Evolutionary conservation across 53 echinoderm and acorn worm genomes (phyloP).

Genomic region (Echinometra lucunter): DNA sequence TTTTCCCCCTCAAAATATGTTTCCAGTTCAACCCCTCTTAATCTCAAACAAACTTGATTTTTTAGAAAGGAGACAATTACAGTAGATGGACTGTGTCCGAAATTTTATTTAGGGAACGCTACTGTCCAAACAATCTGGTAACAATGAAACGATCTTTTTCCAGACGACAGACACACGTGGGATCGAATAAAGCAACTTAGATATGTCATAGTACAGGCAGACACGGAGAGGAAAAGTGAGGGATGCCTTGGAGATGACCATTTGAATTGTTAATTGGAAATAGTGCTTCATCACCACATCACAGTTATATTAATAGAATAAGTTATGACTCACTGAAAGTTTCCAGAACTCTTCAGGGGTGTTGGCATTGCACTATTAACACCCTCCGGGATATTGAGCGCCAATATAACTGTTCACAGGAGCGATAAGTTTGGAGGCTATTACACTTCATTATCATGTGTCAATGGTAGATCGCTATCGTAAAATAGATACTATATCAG

Average conservation of each 20-base stretch:
- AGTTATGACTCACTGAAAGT: background rate
- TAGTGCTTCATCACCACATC: conserved; percentile 43
- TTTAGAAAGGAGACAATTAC: too few relatives aligned
- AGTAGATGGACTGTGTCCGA: too few relatives aligned
- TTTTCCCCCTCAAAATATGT: too few relatives aligned
- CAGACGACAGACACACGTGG: background rate
- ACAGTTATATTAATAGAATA: conserved; percentile 6
- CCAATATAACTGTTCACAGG: background rate
- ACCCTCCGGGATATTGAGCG: background rate
- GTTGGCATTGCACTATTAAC: conserved; percentile 22
- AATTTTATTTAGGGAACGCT: too few relatives aligned
- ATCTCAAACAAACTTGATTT: too few relatives aligned
- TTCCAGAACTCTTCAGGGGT: background rate
- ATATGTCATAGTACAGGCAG: background rate
- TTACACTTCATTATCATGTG: background rate
- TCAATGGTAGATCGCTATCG: conserved; percentile 9
- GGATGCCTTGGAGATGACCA: background rate
- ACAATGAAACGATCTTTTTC: background rate
- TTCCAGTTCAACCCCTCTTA: too few relatives aligned
- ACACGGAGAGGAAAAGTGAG: background rate
- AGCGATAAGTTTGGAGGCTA: background rate
- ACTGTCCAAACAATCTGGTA: too few relatives aligned
- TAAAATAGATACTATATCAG: background rate
- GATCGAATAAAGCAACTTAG: background rate
- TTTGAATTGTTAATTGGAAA: conserved; percentile 40